Evolutionary conservation across 1,140 invertebrate genomes (phyloP), one percentile per base, ranked within the genome.

Genomic region (Doryteuthis pealeii): DNA sequence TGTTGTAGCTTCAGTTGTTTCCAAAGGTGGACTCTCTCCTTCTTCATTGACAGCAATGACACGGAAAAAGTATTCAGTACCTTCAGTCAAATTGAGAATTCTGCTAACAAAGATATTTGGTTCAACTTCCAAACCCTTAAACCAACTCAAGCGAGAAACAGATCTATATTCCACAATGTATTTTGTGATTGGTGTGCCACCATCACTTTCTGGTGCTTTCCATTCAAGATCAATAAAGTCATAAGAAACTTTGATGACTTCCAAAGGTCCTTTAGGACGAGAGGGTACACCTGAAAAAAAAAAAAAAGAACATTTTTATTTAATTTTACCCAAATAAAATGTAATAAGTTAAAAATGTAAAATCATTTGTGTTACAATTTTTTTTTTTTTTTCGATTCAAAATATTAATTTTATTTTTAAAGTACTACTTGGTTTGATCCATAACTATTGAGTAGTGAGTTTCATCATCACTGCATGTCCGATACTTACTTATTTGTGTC

Each of bases 141-240:
- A 78, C 75, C 78, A 87, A 18, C 78, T 72, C 49, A 62, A 77
- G 74, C 31, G 72, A 62, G 62, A 72, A 75, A 79, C 76, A 62
- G 99, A 31, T 89, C 83, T 97, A 95, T 96, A 97, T 87, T 98
- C 96, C n/a, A 98, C 92, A 32, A 93, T 89, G 82, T 98, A 99
- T 85, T 96, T 92, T 0, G 93, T 93, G 26, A 99, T 91, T 12
- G 96, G 96, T 78, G 94, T 94, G 74, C 97, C 97, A 79, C 97
- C 97, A 88, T 98, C 93, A 87, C 99, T 96, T 77, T 90, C 89
- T 18, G 97, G 96, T 84, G 93, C 92, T 82, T 94, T 92, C 97
- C 97, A 99, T 12, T 92, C 91, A 18, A 99, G 87, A 93, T 54
- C 96, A 91, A 58, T 92, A 91, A 77, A 96, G 74, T 79, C 74